Evolutionary conservation across 2,888 invertebrate species (phyloP).

Genomic region (Neocrepidodera transversa): DNA sequence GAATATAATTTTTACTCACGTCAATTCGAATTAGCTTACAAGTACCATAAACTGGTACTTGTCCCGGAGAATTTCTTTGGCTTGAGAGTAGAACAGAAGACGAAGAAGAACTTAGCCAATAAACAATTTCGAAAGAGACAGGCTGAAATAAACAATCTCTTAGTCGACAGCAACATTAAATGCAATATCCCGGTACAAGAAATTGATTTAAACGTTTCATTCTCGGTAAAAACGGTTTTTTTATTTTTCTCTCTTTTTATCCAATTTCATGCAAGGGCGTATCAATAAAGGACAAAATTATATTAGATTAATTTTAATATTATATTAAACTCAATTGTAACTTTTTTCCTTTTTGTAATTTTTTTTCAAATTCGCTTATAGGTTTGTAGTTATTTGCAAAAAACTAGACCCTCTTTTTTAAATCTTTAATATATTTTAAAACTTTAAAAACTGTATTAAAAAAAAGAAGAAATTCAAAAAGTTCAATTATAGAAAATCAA

Average conservation of each 20-base stretch:
- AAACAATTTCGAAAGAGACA: conserved; percentile 28
- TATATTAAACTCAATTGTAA: too few species aligned
- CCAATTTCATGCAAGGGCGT: conserved; percentile 14
- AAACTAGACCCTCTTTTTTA: too few species aligned
- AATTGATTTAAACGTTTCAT: conserved; percentile 35
- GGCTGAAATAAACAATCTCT: conserved; percentile 24
- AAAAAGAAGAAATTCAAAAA: too few species aligned
- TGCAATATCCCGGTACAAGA: conserved; percentile 26
- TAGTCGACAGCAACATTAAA: conserved; percentile 35
- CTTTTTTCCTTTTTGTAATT: too few species aligned
- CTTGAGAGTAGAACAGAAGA: not conserved
- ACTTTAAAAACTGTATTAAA: too few species aligned
- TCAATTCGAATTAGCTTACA: conserved; percentile 11
- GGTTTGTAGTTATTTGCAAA: too few species aligned
- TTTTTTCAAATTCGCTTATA: too few species aligned
- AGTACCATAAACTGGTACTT: conserved; percentile 7
- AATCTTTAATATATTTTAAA: too few species aligned
- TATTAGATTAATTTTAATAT: not conserved
- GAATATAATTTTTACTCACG: conserved; percentile 1
- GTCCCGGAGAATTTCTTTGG: conserved; percentile 11
- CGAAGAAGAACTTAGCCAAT: conserved; percentile 16
- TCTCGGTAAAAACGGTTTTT: conserved; percentile 24
- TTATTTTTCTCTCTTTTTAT: not conserved
- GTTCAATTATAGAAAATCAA: too few species aligned
- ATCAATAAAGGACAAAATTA: conserved; percentile 2